A percentile compares a stretch with the other conserved stretches of the same genome.
Evolutionary conservation across 1,140 invertebrate species (phyloP).

Genomic region (Temnothorax longispinosus): DNA sequence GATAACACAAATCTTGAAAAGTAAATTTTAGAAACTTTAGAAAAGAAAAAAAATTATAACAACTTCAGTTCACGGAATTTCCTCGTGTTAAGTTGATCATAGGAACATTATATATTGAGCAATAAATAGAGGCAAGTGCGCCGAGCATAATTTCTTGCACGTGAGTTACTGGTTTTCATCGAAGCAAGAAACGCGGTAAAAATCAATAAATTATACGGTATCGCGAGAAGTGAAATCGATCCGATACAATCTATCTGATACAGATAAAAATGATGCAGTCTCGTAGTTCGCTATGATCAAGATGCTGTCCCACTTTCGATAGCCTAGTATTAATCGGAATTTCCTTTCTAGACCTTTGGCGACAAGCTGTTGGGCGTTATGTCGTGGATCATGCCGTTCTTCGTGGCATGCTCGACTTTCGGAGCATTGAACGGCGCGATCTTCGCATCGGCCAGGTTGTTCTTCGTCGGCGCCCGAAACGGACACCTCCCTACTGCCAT

Average conservation of each 20-base stretch:
- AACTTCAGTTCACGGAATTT: background rate
- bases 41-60: background rate
- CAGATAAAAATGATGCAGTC: background rate
- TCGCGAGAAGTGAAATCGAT: constrained; percentile 1
- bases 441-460: constrained; percentile 95
- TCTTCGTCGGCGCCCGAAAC: constrained; percentile 96
- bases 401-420: constrained; percentile 94
- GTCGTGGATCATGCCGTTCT: constrained; percentile 92
- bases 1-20: background rate
- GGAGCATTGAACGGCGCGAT: constrained; percentile 95
- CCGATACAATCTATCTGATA: background rate
- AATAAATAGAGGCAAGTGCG: background rate
- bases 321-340: constrained; percentile 8
- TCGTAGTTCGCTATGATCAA: background rate
- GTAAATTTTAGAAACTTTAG: background rate
- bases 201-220: background rate
- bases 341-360: constrained; percentile 91
- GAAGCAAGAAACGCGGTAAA: background rate
- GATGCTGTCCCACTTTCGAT: constrained; percentile 8
- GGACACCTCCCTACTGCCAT: constrained; percentile 95
- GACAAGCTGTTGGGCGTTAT: constrained; percentile 90
- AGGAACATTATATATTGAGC: background rate
- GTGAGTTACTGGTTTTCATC: background rate
- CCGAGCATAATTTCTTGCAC: background rate
- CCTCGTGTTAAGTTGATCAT: background rate